phyloP scores from a whole-genome alignment of 1,140 invertebrate genomes.

The Hyphantria cunea region DNA sequence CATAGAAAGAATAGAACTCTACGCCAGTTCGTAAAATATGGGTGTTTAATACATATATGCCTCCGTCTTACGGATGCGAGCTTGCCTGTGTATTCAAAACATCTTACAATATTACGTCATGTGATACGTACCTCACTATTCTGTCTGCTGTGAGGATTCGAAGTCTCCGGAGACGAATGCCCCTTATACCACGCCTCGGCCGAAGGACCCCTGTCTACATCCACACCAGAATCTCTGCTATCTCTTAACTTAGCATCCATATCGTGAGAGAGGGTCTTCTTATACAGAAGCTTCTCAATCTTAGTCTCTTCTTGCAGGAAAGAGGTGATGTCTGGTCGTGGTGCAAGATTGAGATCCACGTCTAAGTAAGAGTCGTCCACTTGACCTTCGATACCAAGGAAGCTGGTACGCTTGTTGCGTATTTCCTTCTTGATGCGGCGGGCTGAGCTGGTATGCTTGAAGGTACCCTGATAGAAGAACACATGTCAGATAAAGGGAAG shows the following conservation, averaged over 20 bases:
- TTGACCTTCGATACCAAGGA: constrained; percentile 91
- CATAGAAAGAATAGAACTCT: too few relatives aligned
- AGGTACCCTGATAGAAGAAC: constrained; percentile 72
- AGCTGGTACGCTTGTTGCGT: constrained; percentile 91
- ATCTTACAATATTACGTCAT: too few relatives aligned
- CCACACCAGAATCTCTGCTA: constrained; percentile 89
- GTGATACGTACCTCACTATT: constrained; percentile 84
- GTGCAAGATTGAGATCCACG: constrained; percentile 85
- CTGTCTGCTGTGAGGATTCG: constrained; percentile 88
- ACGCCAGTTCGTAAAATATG: too few relatives aligned
- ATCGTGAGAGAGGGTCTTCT: constrained; percentile 83
- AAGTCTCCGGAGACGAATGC: constrained; percentile 83
- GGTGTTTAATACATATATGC: too few relatives aligned
- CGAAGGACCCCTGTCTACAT: constrained; percentile 84
- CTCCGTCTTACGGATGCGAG: too few relatives aligned
- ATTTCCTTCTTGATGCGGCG: constrained; percentile 93
- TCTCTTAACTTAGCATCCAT: constrained; percentile 82
- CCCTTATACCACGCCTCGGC: constrained; percentile 84
- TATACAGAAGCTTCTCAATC: constrained; percentile 87
- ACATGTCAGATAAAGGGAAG: background rate
- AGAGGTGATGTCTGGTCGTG: constrained; percentile 90
- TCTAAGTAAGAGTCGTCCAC: constrained; percentile 85
- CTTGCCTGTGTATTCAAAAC: too few relatives aligned
- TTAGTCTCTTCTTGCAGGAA: constrained; percentile 90
- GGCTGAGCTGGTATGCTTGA: constrained; percentile 90